These are phyloP conservation scores for Merluccius polli DNA, from an alignment of 2,797 vertebrate genomes.

Conservation along the genomic window DNA sequence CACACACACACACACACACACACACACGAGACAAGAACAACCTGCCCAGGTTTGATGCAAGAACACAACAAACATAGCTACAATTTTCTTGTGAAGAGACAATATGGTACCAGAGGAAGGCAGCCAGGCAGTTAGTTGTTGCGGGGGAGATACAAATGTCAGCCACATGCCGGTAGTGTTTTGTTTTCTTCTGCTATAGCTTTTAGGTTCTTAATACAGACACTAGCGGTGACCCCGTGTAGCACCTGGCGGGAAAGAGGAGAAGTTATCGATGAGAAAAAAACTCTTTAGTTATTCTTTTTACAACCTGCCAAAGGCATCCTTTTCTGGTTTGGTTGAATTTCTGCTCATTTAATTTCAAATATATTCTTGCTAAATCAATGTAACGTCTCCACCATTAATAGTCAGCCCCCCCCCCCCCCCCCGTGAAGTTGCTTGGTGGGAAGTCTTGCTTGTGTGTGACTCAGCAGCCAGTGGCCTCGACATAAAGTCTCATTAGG, in stretches of 20 bases:
- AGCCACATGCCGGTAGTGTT: slow-evolving; percentile 43
- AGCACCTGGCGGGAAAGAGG: slow-evolving; percentile 5
- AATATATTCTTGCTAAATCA: slow-evolving; percentile 25
- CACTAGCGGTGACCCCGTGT: slow-evolving; percentile 22
- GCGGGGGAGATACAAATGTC: slow-evolving; percentile 16
- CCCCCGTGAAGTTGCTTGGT: slow-evolving; percentile 32
- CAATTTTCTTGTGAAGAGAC: slow-evolving; percentile 8
- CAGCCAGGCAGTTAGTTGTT: slow-evolving; percentile 30
- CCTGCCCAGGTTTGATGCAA: slow-evolving; percentile 25
- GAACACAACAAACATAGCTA: slow-evolving; percentile 22
- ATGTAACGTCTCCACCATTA: slow-evolving; percentile 19
- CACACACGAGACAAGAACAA: slow-evolving; percentile 5
- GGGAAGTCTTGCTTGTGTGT: slow-evolving; percentile 39
- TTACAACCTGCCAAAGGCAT: slow-evolving; percentile 6
- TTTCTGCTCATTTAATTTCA: slow-evolving; percentile 5
- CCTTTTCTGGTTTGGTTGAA: slow-evolving; percentile 7
- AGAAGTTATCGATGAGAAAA: slow-evolving; percentile 40
- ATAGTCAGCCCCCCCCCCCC: slow-evolving; percentile 35
- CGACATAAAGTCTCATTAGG: slow-evolving; percentile 83
- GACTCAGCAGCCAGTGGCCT: slow-evolving; percentile 64
- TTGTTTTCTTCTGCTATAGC: slow-evolving; percentile 29
- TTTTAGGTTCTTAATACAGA: slow-evolving; percentile 30
- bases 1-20: no score
- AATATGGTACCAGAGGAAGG: slow-evolving; percentile 17
- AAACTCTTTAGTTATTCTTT: slow-evolving; percentile 15